Conservation (phyloP, 2,113 vertebrate species). For the Tenebrosternarchus preto region DNA sequence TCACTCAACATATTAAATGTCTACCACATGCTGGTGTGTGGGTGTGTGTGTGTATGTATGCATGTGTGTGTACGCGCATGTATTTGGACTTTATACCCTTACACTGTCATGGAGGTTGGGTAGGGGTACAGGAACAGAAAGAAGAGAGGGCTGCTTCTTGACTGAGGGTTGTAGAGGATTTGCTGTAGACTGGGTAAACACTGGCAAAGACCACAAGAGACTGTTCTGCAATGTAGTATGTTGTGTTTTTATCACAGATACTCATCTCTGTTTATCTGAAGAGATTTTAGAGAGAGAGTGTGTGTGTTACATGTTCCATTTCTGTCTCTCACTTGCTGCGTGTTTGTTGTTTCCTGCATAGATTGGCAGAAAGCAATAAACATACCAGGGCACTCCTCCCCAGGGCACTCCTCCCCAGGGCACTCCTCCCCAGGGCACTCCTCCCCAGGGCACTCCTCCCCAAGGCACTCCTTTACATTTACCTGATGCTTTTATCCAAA, state of each 20-base stretch:
- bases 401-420: too few relatives aligned
- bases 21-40: constrained; percentile 40
- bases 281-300: constrained; percentile 34
- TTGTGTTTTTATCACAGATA: background rate
- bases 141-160: too few relatives aligned
- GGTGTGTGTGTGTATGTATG: too few relatives aligned
- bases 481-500: too few relatives aligned
- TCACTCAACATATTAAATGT: constrained; percentile 52
- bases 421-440: too few relatives aligned
- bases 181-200: background rate
- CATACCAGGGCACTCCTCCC: constrained; percentile 17
- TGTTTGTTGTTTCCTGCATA: background rate
- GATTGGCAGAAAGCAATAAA: constrained; percentile 16
- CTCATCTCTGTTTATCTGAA: background rate
- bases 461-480: too few relatives aligned
- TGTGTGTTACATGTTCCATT: constrained; percentile 2
- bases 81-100: too few relatives aligned
- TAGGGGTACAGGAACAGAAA: too few relatives aligned
- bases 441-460: too few relatives aligned
- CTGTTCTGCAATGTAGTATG: background rate
- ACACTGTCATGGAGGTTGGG: too few relatives aligned
- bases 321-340: constrained; percentile 26
- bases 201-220: background rate
- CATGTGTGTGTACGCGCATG: too few relatives aligned
- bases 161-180: background rate